Conservation (phyloP, 1,140 invertebrate genomes). For the Ruditapes philippinarum region DNA sequence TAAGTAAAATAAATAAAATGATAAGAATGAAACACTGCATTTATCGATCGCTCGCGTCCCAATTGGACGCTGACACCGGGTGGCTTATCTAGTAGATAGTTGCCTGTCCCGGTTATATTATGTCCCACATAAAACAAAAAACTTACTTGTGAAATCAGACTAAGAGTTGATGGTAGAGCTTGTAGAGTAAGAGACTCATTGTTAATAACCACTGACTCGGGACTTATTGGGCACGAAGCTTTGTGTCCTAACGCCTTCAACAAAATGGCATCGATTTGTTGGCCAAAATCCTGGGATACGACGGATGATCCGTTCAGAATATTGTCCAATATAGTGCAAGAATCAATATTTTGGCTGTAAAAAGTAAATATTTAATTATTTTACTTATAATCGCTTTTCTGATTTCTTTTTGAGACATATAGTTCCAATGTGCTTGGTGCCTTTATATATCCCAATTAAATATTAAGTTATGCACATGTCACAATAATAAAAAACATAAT, state of each 20-base stretch:
- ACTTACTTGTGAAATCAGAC: not conserved
- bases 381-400: too few species aligned
- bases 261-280: slow-evolving; percentile 35
- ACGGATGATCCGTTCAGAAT: slow-evolving; percentile 40
- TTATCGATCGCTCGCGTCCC: too few species aligned
- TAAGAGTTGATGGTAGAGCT: not conserved
- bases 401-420: too few species aligned
- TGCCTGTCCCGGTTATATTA: not conserved
- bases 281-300: slow-evolving; percentile 17
- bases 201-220: not conserved
- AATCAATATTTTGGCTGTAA: slow-evolving; percentile 48
- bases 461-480: too few species aligned
- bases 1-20: too few species aligned
- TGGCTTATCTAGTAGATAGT: too few species aligned
- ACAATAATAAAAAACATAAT: too few species aligned
- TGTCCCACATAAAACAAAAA: not conserved
- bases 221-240: slow-evolving; percentile 19
- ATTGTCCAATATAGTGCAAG: slow-evolving; percentile 19
- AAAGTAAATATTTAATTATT: not conserved
- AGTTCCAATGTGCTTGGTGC: too few species aligned
- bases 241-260: slow-evolving; percentile 31
- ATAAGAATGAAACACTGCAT: too few species aligned
- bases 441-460: too few species aligned
- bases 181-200: not conserved
- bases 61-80: too few species aligned